Conservation (phyloP, 1,140 invertebrate species). For the Cherax destructor region DNA sequence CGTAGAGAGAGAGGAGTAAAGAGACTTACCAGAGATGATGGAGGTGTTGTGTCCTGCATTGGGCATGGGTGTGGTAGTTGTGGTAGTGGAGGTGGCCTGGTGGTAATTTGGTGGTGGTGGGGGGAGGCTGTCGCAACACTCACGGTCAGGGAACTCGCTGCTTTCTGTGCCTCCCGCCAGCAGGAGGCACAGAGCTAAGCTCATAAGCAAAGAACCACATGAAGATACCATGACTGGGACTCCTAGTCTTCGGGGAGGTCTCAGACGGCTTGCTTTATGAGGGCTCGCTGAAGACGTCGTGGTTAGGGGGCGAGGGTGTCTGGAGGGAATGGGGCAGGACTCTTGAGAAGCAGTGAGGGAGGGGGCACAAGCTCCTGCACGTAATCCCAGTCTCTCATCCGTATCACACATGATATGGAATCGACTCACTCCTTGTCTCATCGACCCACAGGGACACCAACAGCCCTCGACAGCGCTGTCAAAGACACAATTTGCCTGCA, state of each 20-base stretch:
- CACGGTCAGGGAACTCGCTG: slow-evolving; percentile 70
- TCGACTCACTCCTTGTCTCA: neutral
- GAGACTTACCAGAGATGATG: slow-evolving; percentile 9
- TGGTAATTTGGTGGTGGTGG: slow-evolving; percentile 70
- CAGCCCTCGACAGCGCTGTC: neutral
- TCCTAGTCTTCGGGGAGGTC: neutral
- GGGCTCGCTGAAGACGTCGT: neutral
- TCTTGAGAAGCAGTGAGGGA: neutral
- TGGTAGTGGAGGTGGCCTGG: slow-evolving; percentile 70
- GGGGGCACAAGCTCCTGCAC: neutral
- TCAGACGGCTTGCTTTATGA: neutral
- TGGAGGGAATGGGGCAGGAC: neutral
- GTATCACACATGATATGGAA: neutral
- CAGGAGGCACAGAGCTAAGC: slow-evolving; percentile 45
- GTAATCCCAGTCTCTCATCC: neutral
- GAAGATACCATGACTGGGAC: neutral
- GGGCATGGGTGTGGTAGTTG: slow-evolving; percentile 63
- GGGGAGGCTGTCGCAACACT: slow-evolving; percentile 71
- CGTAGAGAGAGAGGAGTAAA: too few species aligned
- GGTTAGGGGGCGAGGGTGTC: neutral
- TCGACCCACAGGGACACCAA: neutral
- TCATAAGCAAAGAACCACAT: slow-evolving; percentile 14
- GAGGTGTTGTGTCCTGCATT: slow-evolving; percentile 18
- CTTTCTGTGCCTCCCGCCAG: slow-evolving; percentile 47
- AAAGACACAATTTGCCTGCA: neutral